Evolutionary conservation across 53 echinoderm and acorn worm genomes (phyloP), one percentile per base, ranked within the genome.

Genomic region (Henricia sp.): DNA sequence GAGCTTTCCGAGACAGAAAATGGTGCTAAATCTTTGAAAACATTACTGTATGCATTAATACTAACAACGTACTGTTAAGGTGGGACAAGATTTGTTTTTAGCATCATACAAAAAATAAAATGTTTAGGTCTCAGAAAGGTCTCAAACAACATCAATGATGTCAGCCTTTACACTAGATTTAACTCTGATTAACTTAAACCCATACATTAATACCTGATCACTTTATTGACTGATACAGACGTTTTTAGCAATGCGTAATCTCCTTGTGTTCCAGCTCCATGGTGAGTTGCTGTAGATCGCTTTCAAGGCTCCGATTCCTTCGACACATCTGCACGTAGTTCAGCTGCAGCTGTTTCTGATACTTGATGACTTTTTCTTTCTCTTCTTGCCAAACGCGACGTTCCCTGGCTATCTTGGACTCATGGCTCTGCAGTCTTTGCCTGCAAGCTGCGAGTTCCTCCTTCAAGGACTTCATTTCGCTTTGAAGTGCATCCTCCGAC

Each of bases 311-410:
- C 42, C 86, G 90, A 64, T 95, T 99, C 46, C 91, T 88, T 58
- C 92, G 95, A 38, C 90, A 92, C 99, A 99, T 99, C 88, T 99
- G 99, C 60, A 99, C 90, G 51, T 99, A 99, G 67, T 99, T 99
- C 70, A 99, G 84, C 84, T 99, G 99, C 84, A 99, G 92, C 84
- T 99, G 99, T 75, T 99, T 99, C 95, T 99, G 99, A 85, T 99
- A 99, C 39, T 90, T 86, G 52, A 99, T 91, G 82, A 99, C 99
- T 50, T 95, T 88, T 21, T 86, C 86, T 62, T 99, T 99, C 75
- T 99, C 99, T 40, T 90, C 92, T 71, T 99, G 99, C 99, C 99
- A 99, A 25, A 84, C 63, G 34, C 76, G 58, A 1, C 88, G 88
- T 68, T 99, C 99, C 19, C 68, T 59, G n/a, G 74, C 86, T 50